A percentile compares a stretch with the other conserved stretches of the same genome.
Conservation (phyloP, 2,113 vertebrate species). For the Mobula birostris region DNA sequence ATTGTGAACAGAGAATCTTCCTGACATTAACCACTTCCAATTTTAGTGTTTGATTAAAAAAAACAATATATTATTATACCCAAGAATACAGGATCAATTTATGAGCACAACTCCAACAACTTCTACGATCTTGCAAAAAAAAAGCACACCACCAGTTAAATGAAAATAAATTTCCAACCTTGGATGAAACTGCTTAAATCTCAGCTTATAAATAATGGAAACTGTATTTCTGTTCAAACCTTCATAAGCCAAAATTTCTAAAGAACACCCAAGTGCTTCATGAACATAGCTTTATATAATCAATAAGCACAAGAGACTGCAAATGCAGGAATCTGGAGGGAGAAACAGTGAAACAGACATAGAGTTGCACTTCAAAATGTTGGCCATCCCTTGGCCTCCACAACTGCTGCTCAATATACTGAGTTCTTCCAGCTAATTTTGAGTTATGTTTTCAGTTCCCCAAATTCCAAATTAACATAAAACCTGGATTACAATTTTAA, state of each 20-base stretch:
- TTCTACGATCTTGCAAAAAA: neutral
- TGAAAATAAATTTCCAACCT: too few species aligned
- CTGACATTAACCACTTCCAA: neutral
- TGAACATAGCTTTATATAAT: neutral
- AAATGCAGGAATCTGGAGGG: too few species aligned
- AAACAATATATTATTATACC: too few species aligned
- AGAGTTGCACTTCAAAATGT: too few species aligned
- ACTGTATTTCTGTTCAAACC: neutral
- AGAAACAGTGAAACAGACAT: too few species aligned
- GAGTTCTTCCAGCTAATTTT: too few species aligned
- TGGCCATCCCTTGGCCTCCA: too few species aligned
- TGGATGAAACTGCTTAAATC: too few species aligned
- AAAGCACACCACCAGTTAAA: too few species aligned
- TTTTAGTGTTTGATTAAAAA: neutral
- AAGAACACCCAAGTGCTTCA: neutral
- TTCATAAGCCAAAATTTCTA: neutral
- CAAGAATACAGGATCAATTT: too few species aligned
- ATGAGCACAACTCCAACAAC: neutral
- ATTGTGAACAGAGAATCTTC: neutral
- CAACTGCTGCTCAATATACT: too few species aligned
- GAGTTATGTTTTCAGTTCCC: neutral
- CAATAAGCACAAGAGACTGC: neutral
- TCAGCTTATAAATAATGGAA: too few species aligned
- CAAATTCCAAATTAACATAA: neutral
- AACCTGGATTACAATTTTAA: neutral